A percentile compares a stretch with the other conserved stretches of the same genome.
These are phyloP conservation scores for Chinchilla lanigera DNA, from an alignment of 2,113 vertebrate genomes.

Conservation along the genomic window DNA sequence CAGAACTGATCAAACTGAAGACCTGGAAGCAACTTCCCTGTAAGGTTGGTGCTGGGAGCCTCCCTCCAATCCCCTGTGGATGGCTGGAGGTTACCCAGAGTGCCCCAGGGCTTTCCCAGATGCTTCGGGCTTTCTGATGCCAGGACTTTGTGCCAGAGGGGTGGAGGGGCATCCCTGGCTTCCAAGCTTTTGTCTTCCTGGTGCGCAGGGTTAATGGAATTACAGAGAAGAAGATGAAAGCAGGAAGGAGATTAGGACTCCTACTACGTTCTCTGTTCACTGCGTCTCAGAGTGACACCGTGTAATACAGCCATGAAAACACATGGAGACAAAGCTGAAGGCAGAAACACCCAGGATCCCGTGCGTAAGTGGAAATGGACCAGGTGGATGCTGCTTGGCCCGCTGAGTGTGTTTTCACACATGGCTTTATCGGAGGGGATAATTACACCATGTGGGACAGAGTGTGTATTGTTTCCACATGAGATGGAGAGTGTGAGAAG, in stretches of 20 bases:
- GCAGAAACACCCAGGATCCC: not conserved
- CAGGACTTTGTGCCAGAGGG: not conserved
- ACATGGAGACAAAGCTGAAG: not conserved
- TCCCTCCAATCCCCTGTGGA: not conserved
- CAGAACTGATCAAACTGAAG: not conserved
- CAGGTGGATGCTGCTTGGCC: slow-evolving; percentile 64
- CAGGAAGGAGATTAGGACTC: slow-evolving; percentile 8
- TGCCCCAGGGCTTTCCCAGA: not conserved
- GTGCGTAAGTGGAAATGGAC: not conserved
- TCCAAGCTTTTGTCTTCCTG: not conserved
- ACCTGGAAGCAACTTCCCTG: not conserved
- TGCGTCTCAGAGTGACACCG: not conserved
- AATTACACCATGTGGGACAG: slow-evolving; percentile 59
- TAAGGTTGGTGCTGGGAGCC: not conserved
- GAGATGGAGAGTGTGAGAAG: slow-evolving; percentile 59
- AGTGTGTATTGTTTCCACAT: slow-evolving; percentile 70
- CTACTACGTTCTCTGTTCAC: slow-evolving; percentile 26
- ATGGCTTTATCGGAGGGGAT: slow-evolving; percentile 69
- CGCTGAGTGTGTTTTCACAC: slow-evolving; percentile 49
- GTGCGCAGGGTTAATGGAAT: slow-evolving; percentile 25
- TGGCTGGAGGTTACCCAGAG: not conserved
- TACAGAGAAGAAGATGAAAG: slow-evolving; percentile 22
- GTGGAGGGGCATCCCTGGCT: not conserved
- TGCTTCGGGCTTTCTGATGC: not conserved
- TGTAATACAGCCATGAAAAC: slow-evolving; percentile 35